Evolutionary conservation across 35 echinoderm and acorn worm genomes (phyloP), one percentile per base, ranked within the genome.

Genomic region (Diadema setosum): DNA sequence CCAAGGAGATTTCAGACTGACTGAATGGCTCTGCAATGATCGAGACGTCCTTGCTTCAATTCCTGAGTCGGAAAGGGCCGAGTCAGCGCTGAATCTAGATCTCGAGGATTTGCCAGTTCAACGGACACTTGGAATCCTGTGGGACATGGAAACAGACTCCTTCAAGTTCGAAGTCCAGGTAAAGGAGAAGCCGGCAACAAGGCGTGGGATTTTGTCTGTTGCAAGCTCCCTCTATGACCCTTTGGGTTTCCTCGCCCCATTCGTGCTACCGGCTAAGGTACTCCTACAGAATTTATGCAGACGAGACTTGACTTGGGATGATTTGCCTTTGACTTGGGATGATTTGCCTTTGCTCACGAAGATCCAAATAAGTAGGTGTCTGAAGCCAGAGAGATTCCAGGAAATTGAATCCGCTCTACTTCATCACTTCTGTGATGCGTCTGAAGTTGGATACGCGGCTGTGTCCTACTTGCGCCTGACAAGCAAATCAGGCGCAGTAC

Each of bases 21-120:
- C 90, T 2, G 87, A 92, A 37, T 92, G 84, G 90, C 42, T 87
- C 42, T 81, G 84, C 84, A 92, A 92, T 52, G 75, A 65, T 9
- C 82, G 74, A 46, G 29, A 25, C 6, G 84, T 92, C 3, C 65
- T 92, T 17, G 70, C 63, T 1, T 74, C 49, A 42, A 42, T 87
- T 14, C 16, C 39, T 11, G 31, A 80, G 49, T 6, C 16, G 30
- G 90, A 92, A 69, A 39, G 90, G 82, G 90, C 84, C 31, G n/a
- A n/a, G n/a, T 45, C 83, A 17, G 86, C 75, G 2, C 16, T 88
- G 16, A 39, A 3, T 23, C 7, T 92, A 16, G n/a, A 45, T 36
- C 6, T 67, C 70, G 83, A 70, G 5, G n/a, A 23, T 15, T 56
- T 83, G 81, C 87, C 81, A 8, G 6, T 41, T 48, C 57, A 84